Evolutionary conservation across 2,113 vertebrate species (phyloP).

Genomic region (Sisor rabdophorus): DNA sequence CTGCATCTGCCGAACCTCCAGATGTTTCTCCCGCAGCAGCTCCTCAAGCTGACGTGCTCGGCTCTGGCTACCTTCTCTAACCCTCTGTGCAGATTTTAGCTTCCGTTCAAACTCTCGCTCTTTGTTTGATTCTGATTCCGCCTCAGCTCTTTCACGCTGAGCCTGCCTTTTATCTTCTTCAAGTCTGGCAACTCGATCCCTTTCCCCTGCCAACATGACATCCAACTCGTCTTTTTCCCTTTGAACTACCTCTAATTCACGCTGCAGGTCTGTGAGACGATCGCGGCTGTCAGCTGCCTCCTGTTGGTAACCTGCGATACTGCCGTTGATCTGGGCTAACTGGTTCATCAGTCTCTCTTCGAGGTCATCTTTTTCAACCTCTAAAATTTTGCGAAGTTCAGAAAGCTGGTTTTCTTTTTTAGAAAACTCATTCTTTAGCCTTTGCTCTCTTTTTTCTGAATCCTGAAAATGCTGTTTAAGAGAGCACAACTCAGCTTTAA

Average conservation of each 20-base stretch:
- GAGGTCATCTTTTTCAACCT: constrained; percentile 88
- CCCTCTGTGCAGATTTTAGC: constrained; percentile 75
- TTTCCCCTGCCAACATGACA: constrained; percentile 66
- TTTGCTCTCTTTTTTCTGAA: constrained; percentile 56
- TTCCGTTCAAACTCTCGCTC: constrained; percentile 82
- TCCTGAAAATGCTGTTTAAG: constrained; percentile 61
- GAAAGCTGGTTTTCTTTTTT: constrained; percentile 70
- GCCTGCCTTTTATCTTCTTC: constrained; percentile 86
- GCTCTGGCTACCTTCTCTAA: constrained; percentile 73
- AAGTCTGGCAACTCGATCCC: constrained; percentile 68
- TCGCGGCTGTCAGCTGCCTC: constrained; percentile 77
- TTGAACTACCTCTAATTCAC: constrained; percentile 71
- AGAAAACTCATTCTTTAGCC: constrained; percentile 55
- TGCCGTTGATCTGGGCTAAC: constrained; percentile 92
- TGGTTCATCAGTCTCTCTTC: constrained; percentile 97
- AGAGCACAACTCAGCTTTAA: constrained; percentile 43
- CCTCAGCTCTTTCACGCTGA: constrained; percentile 73
- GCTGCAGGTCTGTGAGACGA: constrained; percentile 62
- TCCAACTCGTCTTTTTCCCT: constrained; percentile 71
- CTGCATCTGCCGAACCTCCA: constrained; percentile 90
- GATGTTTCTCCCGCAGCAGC: constrained; percentile 88
- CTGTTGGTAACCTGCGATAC: constrained; percentile 93
- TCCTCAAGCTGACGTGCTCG: constrained; percentile 87
- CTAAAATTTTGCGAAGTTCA: constrained; percentile 71
- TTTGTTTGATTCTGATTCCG: constrained; percentile 70